Evolutionary conservation across 2,113 vertebrate genomes (phyloP), one percentile per base, ranked within the genome.

Genomic region (Thalassarche chlororhynchos): DNA sequence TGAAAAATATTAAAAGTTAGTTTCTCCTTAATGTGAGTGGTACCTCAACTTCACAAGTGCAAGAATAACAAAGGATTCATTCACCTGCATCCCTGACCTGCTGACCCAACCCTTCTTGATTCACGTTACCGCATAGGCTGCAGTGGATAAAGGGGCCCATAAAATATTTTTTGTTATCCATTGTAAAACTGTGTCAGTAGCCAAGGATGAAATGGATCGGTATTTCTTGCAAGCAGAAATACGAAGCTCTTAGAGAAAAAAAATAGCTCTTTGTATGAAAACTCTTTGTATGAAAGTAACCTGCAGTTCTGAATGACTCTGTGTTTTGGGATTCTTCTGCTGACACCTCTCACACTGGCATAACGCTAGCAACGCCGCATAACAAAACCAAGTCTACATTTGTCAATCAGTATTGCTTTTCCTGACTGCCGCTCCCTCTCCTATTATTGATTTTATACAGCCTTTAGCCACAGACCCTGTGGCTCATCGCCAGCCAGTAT

Each of bases 281-380:
- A 34, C 29, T 40, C 25, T 72, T 72, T 54, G 34, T 76, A 40
- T 46, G 23, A 52, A 79, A 79, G 31, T 54, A 54, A 72, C 49
- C 32, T 2, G 2, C 54, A 44, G 28, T 57, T 28, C 42, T 57
- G 81, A 90, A 75, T 26, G 21, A 54, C 34, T 52, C 44, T 66
- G 25, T 65, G 46, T 79, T 60, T 84, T n/a, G 34, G 58, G 72
- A 72, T 60, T 60, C 85, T 47, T 62, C 58, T 46, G 36, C n/a
- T 44, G 62, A 55, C 47, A 57, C 19, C n/a, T 75, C 60, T 84
- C 60, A 31, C 12, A 3, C 24, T 36, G 47, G n/a, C 49, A 28
- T 13, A 79, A 38, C 1, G 3, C 36, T 36, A 40, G 31, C 52
- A 83, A 54, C 0, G 2, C 29, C 3, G 1, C 25, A 12, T 61